Evolutionary conservation across 2,888 invertebrate genomes (phyloP).

Genomic region (Imbricaverruca yamaguchii): DNA sequence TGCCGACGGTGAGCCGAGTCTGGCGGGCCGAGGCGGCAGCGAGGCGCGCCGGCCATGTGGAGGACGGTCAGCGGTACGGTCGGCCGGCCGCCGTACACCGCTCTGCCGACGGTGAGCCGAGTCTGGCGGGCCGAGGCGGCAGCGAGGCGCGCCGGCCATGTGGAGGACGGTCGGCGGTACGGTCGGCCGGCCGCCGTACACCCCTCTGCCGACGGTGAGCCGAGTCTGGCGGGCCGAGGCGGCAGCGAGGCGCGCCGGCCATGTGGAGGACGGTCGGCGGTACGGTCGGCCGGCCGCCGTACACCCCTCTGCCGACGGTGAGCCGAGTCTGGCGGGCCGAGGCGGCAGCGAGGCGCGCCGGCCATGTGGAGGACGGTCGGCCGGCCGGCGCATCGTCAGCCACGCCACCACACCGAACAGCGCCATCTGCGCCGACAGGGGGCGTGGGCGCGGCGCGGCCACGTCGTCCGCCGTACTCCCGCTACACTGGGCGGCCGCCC

Average conservation of each 20-base stretch:
- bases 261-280: no score
- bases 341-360: neutral
- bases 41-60: neutral
- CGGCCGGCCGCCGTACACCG: neutral
- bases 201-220: neutral
- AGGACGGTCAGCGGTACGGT: no score
- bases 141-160: neutral
- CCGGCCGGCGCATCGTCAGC: neutral
- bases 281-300: neutral
- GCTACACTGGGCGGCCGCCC: no score
- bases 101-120: neutral
- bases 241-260: neutral
- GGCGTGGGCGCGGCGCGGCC: no score
- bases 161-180: no score
- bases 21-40: neutral
- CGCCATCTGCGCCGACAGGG: neutral
- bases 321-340: neutral
- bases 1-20: neutral
- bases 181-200: neutral
- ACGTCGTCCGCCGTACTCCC: no score
- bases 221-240: neutral
- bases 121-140: neutral
- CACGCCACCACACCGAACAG: neutral
- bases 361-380: no score
- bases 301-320: neutral